A percentile compares a stretch with the other conserved stretches of the same genome.
phyloP scores from a whole-genome alignment of 1,140 invertebrate genomes.

The Conus ventricosus region DNA sequence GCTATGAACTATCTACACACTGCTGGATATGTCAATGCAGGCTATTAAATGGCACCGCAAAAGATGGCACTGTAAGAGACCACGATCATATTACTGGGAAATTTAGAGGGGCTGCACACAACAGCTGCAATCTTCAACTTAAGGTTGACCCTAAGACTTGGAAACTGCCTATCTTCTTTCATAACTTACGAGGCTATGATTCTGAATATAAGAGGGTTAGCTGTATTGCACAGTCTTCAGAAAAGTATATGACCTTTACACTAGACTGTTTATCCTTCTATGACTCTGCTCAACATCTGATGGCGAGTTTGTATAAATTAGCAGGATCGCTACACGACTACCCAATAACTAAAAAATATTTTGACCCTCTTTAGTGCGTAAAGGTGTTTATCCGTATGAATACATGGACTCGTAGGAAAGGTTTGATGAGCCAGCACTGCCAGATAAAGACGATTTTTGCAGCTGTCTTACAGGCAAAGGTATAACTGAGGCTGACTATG shows the following conservation, averaged over 20 bases:
- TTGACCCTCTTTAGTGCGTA: constrained; percentile 47
- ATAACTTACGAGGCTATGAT: constrained; percentile 71
- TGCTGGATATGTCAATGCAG: too few species aligned
- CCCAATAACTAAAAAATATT: neutral
- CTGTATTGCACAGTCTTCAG: constrained; percentile 51
- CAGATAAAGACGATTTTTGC: constrained; percentile 56
- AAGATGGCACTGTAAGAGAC: too few species aligned
- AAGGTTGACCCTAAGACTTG: constrained; percentile 12
- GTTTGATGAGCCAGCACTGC: constrained; percentile 58
- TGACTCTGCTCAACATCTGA: constrained; percentile 27
- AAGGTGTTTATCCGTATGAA: constrained; percentile 43
- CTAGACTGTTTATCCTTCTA: constrained; percentile 1
- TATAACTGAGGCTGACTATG: constrained; percentile 51
- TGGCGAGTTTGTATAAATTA: neutral
- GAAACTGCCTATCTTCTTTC: constrained; percentile 65
- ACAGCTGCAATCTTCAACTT: constrained; percentile 9
- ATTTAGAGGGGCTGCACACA: constrained; percentile 43
- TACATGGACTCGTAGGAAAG: constrained; percentile 55
- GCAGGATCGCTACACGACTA: neutral
- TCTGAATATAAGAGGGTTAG: constrained; percentile 57
- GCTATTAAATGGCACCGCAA: too few species aligned
- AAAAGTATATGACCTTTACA: constrained; percentile 56
- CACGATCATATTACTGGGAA: neutral
- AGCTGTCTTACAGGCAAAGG: constrained; percentile 43
- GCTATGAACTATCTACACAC: constrained; percentile 8